Conservation (phyloP, 1,140 invertebrate genomes). For the Oscheius sp. region DNA sequence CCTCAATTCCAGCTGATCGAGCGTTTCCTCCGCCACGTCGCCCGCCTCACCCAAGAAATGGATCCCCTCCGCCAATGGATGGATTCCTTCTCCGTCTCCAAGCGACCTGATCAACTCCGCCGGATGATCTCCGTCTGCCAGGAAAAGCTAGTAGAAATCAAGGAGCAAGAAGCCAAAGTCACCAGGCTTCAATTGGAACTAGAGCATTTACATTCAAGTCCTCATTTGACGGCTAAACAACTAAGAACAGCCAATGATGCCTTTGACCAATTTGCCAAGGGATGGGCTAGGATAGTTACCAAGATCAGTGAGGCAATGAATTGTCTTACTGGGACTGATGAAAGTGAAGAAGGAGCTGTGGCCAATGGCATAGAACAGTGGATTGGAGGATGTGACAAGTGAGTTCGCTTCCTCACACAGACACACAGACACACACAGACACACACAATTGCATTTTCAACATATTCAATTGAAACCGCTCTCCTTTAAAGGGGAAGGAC, state of each 20-base stretch:
- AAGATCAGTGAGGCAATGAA: conserved; percentile 52
- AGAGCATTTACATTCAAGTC: conserved; percentile 46
- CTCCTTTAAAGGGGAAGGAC: background rate
- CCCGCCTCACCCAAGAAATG: conserved; percentile 35
- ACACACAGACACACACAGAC: too few relatives aligned
- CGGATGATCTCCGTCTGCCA: conserved; percentile 50
- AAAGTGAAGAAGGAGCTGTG: conserved; percentile 38
- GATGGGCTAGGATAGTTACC: conserved; percentile 43
- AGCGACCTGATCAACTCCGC: conserved; percentile 35
- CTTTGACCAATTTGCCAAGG: conserved; percentile 45
- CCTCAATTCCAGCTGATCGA: conserved; percentile 25
- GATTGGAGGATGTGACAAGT: conserved; percentile 48
- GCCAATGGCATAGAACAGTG: conserved; percentile 30
- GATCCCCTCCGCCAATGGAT: conserved; percentile 47
- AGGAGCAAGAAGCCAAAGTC: conserved; percentile 48
- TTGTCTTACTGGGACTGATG: conserved; percentile 45
- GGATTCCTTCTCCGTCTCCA: conserved; percentile 28
- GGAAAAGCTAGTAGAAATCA: conserved; percentile 50
- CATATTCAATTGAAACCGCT: conserved; percentile 15
- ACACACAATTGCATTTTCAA: too few relatives aligned
- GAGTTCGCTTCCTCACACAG: too few relatives aligned
- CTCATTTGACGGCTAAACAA: conserved; percentile 41
- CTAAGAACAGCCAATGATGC: conserved; percentile 54
- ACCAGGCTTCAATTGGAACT: conserved; percentile 47
- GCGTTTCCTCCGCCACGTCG: conserved; percentile 41